phyloP scores from a whole-genome alignment of 2,797 vertebrate species.

The Tapera naevia region DNA sequence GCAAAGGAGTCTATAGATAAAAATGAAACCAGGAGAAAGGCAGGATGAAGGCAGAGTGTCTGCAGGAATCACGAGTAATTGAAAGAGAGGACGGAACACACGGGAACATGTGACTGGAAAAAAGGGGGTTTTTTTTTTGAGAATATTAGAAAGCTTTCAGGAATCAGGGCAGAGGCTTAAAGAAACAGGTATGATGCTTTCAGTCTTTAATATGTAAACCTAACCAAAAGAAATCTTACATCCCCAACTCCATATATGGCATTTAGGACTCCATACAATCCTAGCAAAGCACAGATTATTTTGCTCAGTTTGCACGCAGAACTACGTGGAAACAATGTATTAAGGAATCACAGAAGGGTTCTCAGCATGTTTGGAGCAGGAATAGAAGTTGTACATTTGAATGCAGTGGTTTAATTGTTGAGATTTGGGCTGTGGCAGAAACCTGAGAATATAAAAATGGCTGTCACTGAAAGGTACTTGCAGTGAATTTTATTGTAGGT shows the following conservation, averaged over 20 bases:
- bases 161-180: neutral
- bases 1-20: neutral
- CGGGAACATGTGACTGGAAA: neutral
- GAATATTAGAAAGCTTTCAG: neutral
- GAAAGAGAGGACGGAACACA: neutral
- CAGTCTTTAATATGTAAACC: neutral
- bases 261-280: neutral
- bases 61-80: neutral
- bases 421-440: neutral
- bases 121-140: rapidly evolving
- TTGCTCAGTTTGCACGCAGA: neutral
- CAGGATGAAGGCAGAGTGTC: neutral
- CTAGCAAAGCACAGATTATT: neutral
- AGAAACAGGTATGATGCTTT: neutral
- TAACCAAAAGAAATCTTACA: neutral
- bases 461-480: neutral
- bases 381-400: neutral
- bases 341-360: neutral
- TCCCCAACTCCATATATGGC: neutral
- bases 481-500: neutral
- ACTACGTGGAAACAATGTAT: neutral
- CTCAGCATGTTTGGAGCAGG: neutral
- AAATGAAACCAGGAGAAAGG: neutral
- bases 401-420: neutral
- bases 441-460: neutral